Percentiles rank a stretch among this genome's conserved stretches.
Conservation (phyloP, 2,888 invertebrate genomes). For the Melieria omissa region DNA sequence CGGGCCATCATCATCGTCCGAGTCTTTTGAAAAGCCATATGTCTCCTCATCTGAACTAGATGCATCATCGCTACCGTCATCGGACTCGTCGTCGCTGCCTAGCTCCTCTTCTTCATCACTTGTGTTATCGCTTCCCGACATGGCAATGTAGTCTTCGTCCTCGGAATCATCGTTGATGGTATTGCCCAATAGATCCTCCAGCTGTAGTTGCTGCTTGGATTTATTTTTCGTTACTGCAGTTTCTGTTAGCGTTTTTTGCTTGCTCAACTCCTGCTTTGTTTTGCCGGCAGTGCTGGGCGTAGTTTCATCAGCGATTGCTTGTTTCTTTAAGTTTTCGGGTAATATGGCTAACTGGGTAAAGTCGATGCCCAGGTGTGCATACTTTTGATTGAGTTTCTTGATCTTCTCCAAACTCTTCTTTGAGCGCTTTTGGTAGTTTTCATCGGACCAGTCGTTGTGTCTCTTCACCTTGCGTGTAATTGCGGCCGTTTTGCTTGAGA, state of each 20-base stretch:
- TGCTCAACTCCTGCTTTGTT: not conserved
- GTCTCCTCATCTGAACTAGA: conserved; percentile 48
- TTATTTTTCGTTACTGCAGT: conserved; percentile 29
- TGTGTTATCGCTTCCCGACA: conserved; percentile 28
- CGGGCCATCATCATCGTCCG: conserved; percentile 33
- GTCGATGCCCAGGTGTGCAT: conserved; percentile 58
- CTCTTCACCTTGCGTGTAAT: conserved; percentile 51
- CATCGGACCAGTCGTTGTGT: conserved; percentile 60
- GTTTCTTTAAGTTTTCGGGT: conserved; percentile 43
- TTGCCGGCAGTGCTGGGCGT: conserved; percentile 5
- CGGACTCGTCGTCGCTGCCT: conserved; percentile 42
- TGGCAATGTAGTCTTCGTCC: conserved; percentile 57
- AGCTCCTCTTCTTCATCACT: conserved; percentile 40
- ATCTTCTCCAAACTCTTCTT: conserved; percentile 52
- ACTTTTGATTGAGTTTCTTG: conserved; percentile 55
- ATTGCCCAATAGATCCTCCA: conserved; percentile 57
- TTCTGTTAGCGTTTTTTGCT: conserved; percentile 32
- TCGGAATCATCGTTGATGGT: conserved; percentile 61
- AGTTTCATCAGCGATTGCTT: conserved; percentile 23
- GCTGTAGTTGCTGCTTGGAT: conserved; percentile 46
- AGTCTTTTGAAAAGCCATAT: conserved; percentile 42
- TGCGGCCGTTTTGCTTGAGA: conserved; percentile 55
- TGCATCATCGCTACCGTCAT: conserved; percentile 33
- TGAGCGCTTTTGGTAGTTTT: conserved; percentile 57
- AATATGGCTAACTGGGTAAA: conserved; percentile 52